These are phyloP conservation scores for Tipula lateralis DNA, from an alignment of 2,888 invertebrate species.

Conservation along the genomic window DNA sequence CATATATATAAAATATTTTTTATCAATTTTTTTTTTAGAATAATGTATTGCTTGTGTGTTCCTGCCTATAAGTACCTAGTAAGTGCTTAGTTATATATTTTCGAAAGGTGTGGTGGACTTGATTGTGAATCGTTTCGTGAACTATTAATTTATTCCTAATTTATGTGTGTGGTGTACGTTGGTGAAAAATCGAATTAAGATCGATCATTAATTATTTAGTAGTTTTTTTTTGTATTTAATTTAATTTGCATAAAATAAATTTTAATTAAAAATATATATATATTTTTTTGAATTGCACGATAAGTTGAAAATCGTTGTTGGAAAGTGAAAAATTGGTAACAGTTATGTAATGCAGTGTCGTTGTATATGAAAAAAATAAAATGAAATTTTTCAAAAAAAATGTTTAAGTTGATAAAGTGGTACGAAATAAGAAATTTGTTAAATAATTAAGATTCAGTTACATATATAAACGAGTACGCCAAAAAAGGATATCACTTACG, in stretches of 20 bases:
- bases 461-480: neutral
- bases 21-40: neutral
- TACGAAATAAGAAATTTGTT: neutral
- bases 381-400: neutral
- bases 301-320: neutral
- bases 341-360: neutral
- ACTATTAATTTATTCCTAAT: neutral
- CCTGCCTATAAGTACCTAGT: neutral
- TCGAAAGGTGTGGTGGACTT: conserved; percentile 4
- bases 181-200: neutral
- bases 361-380: neutral
- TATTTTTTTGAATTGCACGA: neutral
- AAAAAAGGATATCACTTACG: neutral
- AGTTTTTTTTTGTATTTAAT: neutral
- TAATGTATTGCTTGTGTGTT: neutral
- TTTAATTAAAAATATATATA: no score
- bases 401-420: neutral
- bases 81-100: neutral
- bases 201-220: neutral
- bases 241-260: neutral
- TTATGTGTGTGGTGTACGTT: neutral
- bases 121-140: neutral
- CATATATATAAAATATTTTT: neutral
- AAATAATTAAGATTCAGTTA: neutral
- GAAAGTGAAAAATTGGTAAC: neutral